Evolutionary conservation across 2,113 vertebrate genomes (phyloP), one percentile per base, ranked within the genome.

Genomic region (Centropus unirufus): DNA sequence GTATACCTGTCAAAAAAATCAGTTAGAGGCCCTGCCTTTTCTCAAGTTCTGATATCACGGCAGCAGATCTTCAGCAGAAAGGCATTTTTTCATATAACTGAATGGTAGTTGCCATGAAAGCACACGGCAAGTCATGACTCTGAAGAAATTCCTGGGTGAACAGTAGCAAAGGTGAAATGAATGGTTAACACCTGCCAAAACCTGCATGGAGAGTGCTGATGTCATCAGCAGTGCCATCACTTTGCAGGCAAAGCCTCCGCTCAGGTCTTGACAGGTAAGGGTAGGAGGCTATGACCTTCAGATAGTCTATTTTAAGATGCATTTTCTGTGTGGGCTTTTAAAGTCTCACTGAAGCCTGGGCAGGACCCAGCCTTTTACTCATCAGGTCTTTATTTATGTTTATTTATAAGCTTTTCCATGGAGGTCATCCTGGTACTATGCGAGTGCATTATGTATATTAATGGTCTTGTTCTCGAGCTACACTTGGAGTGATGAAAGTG

Each of bases 1-100:
- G 97, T 97, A 97, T 97, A 97, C 87, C 87, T 97, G 96, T 96
- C 97, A 96, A 95, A 97, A 58, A 67, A 97, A 95, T 95, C 93
- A 90, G 93, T 95, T 75, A 79, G 24, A 78, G 72, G 42, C 82
- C 96, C 92, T 97, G 95, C 47, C 39, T 95, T 95, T 94, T 95
- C 94, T 96, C 96, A 96, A 47, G 2, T 72, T 80, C 74, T 83
- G 84, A 87, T 96, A 92, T 86, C 81, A 63, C 4, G 47, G 94
- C 88, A 90, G 90, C 88, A 19, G 64, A 92, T 77, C 93, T 91
- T 92, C 92, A 94, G 92, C 81, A 87, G 85, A 95, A 95, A 77
- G 14, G 66, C 6, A 22, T 76, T 96, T 95, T 96, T 83, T 92
- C 90, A 94, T 93, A 75, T 76, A 92, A 83, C 89, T 95, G 57